Percentiles rank a stretch among this genome's conserved stretches.
Evolutionary conservation across 2,797 vertebrate species (phyloP).

Genomic region (Lutra lutra): DNA sequence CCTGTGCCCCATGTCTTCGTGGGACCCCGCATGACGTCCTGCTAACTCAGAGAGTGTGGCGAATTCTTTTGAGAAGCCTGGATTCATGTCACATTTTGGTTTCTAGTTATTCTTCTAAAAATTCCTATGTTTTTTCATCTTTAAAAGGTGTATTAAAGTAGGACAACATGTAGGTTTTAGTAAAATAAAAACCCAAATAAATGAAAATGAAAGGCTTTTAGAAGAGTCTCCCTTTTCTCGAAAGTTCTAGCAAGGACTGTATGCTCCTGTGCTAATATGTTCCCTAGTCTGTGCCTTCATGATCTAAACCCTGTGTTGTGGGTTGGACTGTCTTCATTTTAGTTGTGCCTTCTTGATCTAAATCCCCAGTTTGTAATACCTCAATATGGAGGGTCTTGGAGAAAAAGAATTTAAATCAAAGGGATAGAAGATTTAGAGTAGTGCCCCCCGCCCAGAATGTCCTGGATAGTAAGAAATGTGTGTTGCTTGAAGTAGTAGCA

Average conservation of each 20-base stretch:
- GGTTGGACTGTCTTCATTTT: not conserved
- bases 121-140: not conserved
- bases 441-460: not conserved
- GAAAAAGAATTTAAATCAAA: not conserved
- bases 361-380: not conserved
- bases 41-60: not conserved
- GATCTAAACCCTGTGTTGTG: not conserved
- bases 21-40: not conserved
- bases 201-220: not conserved
- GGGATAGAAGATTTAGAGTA: not conserved
- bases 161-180: not conserved
- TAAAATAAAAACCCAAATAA: conserved; percentile 42
- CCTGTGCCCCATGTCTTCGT: not conserved
- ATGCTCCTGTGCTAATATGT: not conserved
- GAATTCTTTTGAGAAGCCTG: not conserved
- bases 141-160: not conserved
- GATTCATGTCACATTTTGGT: conserved; percentile 29
- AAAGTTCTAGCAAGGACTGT: not conserved
- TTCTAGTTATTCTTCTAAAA: not conserved
- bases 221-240: not conserved
- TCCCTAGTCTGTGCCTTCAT: not conserved
- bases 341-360: not conserved
- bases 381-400: not conserved
- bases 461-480: not conserved
- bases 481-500: not conserved